phyloP scores from a whole-genome alignment of 1,140 invertebrate genomes.

The Cherax quadricarinatus region DNA sequence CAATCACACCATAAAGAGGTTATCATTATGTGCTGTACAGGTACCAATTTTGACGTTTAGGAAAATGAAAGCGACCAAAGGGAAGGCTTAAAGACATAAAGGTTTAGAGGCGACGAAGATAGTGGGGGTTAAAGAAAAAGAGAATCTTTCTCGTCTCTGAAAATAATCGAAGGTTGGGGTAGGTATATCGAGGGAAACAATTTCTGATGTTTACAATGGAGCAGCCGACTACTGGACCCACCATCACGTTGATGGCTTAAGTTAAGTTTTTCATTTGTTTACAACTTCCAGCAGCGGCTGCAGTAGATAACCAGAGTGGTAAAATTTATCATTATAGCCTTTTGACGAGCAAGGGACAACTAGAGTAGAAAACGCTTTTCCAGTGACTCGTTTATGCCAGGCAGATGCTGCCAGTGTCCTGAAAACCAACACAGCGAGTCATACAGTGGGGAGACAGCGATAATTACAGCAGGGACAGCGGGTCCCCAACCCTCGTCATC shows the following conservation, averaged over 20 bases:
- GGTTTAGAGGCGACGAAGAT: conserved; percentile 17
- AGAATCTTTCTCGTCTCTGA: conserved; percentile 7
- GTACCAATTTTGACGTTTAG: conserved; percentile 63
- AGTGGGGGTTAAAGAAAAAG: conserved; percentile 2
- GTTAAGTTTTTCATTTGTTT: background rate
- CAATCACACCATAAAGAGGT: conserved; percentile 52
- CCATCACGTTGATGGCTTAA: background rate
- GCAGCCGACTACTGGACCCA: background rate
- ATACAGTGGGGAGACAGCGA: background rate
- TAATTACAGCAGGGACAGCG: too few relatives aligned
- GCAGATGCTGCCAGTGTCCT: conserved; percentile 53
- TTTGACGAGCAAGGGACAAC: conserved; percentile 44
- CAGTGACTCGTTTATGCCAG: conserved; percentile 25
- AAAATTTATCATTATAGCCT: conserved; percentile 47
- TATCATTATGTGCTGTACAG: conserved; percentile 58
- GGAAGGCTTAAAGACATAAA: conserved; percentile 9
- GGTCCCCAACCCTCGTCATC: too few relatives aligned
- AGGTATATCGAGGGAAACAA: background rate
- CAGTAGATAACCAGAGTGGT: background rate
- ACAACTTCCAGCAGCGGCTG: background rate
- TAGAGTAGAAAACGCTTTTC: background rate
- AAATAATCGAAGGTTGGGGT: conserved; percentile 20
- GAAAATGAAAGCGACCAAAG: conserved; percentile 59
- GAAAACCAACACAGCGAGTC: background rate
- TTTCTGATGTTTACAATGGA: background rate